phyloP scores from a whole-genome alignment of 2,888 invertebrate species.

The Platycnemis pennipes region DNA sequence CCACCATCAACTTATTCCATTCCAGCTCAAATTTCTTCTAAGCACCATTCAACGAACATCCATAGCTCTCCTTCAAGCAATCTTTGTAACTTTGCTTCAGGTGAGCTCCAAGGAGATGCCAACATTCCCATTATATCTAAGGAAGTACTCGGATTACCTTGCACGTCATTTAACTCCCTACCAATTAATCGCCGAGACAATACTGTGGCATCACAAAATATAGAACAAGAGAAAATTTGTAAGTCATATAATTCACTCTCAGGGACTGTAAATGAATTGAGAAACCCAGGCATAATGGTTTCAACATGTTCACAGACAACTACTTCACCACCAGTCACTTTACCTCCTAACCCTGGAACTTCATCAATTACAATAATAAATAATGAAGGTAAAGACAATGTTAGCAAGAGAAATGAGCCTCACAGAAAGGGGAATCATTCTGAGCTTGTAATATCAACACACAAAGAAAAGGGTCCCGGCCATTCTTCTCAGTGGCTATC shows the following conservation, averaged over 20 bases:
- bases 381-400: neutral
- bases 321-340: neutral
- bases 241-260: neutral
- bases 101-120: neutral
- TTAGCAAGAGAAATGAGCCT: neutral
- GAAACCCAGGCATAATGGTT: neutral
- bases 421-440: neutral
- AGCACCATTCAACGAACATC: neutral
- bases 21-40: neutral
- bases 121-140: neutral
- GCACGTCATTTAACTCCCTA: neutral
- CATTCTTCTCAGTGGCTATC: neutral
- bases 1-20: neutral
- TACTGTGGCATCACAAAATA: neutral
- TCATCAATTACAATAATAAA: neutral
- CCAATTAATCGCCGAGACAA: neutral
- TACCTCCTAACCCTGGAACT: neutral
- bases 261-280: neutral
- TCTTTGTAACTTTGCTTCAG: neutral
- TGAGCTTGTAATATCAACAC: neutral
- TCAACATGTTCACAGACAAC: neutral
- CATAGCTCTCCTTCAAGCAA: neutral
- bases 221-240: neutral
- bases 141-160: neutral
- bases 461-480: neutral